phyloP scores from a whole-genome alignment of 2,888 invertebrate species.

The Brachylomia viminalis region DNA sequence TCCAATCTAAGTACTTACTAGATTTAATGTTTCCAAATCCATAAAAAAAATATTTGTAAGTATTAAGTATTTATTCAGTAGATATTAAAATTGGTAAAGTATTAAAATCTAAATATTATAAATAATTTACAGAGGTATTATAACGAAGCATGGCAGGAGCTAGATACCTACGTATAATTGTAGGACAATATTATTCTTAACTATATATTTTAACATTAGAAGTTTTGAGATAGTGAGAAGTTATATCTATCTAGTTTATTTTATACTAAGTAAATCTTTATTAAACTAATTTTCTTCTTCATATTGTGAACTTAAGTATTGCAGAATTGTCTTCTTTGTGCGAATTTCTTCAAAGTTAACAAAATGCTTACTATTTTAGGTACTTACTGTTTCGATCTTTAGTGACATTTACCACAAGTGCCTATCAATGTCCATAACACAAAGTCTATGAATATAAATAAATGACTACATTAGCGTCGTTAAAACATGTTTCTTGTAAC shows the following conservation, averaged over 20 bases:
- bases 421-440: conserved; percentile 30
- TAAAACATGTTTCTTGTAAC: conserved; percentile 47
- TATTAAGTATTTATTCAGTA: neutral
- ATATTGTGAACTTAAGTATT: neutral
- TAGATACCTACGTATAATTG: neutral
- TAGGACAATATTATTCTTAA: neutral
- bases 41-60: neutral
- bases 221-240: neutral
- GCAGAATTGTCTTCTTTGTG: neutral
- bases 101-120: neutral
- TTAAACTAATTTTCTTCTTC: neutral
- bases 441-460: conserved; percentile 30
- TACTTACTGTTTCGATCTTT: neutral
- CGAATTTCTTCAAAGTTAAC: neutral
- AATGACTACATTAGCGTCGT: conserved; percentile 17
- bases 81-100: neutral
- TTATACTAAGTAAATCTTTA: neutral
- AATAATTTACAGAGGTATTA: no score
- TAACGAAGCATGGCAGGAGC: neutral
- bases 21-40: neutral
- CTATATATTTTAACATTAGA: neutral
- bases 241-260: neutral
- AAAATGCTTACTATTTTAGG: neutral
- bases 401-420: neutral
- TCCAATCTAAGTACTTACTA: neutral